Base-by-base conservation (phyloP, 64 coral and sea anemone genomes). In the Pocillopora damicornis region DNA sequence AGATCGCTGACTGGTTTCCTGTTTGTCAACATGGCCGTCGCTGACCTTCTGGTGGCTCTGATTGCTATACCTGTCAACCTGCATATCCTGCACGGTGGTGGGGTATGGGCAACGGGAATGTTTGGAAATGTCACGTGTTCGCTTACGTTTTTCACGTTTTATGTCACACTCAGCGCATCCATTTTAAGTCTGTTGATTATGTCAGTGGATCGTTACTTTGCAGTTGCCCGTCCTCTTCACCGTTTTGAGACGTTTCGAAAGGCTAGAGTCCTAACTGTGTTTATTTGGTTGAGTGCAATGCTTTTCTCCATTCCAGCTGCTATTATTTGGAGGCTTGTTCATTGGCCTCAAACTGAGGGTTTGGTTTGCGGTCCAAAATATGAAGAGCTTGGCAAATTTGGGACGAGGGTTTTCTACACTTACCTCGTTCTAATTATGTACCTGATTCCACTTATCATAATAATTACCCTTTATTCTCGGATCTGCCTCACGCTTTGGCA, bases 1-100 rank as follows among this genome's bases (percentile, higher is more conserved):
- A 42, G 80, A 11, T 45, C 80, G 15, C 16, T 83, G 51, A 83
- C 80, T 20, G 63, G 63, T 18, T 83, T 67, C n/a, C 16, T 83
- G 63, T 83, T 83, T 37, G 36, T 83, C 15, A 83, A 83, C 60
- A 83, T 83, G 80, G 80, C 80, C 20, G 63, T 22, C 36, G 80
- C 80, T 83, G 80, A 83, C 37, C 63, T 83, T 1, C 11, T 83
- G 36, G 80, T 83, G 11, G 45, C 80, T 4, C 22, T 69, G 34
- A 13, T 83, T 2, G 62, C 56, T 37, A 66, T 83, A 63, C 80
- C 80, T 9, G 35, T 45, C 2, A 9, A 34, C 0, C 22, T 83
- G 14, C 9, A 18, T 22, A 20, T 1, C 8, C 36, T 63, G 10
- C 67, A 68, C 14, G n/a, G 61, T 9, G 80, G 20, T 11, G 36